These are phyloP conservation scores for Drosophila neocordata DNA, from an alignment of 1,140 invertebrate species.

Conservation along the genomic window DNA sequence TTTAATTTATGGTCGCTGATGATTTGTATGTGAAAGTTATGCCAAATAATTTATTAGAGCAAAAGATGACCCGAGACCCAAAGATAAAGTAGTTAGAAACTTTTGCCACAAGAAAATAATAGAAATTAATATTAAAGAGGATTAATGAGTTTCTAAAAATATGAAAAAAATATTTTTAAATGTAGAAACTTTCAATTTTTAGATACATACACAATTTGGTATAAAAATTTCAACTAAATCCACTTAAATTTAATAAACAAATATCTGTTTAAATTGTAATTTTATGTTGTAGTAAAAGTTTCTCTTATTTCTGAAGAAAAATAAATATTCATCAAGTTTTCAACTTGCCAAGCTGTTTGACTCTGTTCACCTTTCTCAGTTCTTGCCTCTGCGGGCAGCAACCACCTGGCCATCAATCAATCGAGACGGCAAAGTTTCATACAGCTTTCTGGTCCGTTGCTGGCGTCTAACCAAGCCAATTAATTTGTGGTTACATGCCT, in stretches of 20 bases:
- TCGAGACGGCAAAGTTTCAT: slow-evolving; percentile 62
- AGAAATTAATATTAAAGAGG: background rate
- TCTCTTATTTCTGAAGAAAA: slow-evolving; percentile 23
- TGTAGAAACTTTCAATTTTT: too few relatives aligned
- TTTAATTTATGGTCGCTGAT: slow-evolving; percentile 49
- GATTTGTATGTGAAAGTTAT: slow-evolving; percentile 42
- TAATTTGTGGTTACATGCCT: slow-evolving; percentile 68
- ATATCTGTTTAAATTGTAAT: slow-evolving; percentile 1
- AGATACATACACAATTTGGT: too few relatives aligned
- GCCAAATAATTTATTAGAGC: slow-evolving; percentile 43
- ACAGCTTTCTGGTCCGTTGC: slow-evolving; percentile 55
- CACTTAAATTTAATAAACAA: background rate
- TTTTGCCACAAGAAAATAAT: background rate
- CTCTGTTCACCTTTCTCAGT: background rate
- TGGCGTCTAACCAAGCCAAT: slow-evolving; percentile 62
- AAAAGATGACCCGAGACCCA: background rate
- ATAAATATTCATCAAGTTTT: slow-evolving; percentile 45
- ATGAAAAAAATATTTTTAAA: background rate
- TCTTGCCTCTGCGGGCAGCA: slow-evolving; percentile 19
- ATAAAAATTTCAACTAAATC: background rate
- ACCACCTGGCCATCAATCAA: slow-evolving; percentile 57
- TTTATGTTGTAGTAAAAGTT: slow-evolving; percentile 3
- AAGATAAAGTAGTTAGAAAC: slow-evolving; percentile 18
- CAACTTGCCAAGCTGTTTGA: slow-evolving; percentile 23
- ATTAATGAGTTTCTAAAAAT: background rate